Evolutionary conservation across 1,140 invertebrate species (phyloP).

Genomic region (Pogonomyrmex barbatus): DNA sequence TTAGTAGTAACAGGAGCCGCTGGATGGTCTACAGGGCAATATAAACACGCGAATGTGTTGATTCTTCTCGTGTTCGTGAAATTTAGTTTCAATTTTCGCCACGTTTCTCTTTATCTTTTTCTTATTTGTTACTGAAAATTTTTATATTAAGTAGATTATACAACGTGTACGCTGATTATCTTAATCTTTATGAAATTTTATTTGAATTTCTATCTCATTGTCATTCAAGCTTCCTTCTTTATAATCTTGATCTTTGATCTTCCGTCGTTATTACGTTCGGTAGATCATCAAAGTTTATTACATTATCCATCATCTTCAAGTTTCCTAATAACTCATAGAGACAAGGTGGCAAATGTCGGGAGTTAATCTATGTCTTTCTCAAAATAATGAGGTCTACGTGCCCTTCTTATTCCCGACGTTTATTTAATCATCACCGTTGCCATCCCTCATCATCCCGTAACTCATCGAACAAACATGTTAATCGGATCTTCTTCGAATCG

Average conservation of each 20-base stretch:
- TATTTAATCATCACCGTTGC: slow-evolving; percentile 16
- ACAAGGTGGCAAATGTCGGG: background rate
- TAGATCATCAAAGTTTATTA: slow-evolving; percentile 3
- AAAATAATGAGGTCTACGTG: slow-evolving; percentile 38
- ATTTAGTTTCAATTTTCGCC: slow-evolving; percentile 24
- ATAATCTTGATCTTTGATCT: background rate
- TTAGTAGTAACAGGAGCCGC: slow-evolving; percentile 26
- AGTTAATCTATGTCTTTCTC: slow-evolving; percentile 25
- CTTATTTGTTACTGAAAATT: background rate
- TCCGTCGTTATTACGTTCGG: background rate
- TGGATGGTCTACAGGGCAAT: background rate
- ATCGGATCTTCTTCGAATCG: slow-evolving; percentile 26
- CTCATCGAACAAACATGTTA: slow-evolving; percentile 45
- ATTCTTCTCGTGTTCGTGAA: slow-evolving; percentile 24
- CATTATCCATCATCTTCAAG: slow-evolving; percentile 9
- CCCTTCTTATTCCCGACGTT: slow-evolving; percentile 10
- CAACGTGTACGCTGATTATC: background rate
- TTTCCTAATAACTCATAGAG: slow-evolving; percentile 13
- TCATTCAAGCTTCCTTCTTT: background rate
- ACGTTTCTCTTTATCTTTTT: background rate
- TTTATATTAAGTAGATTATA: background rate
- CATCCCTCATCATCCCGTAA: slow-evolving; percentile 28
- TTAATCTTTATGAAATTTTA: background rate
- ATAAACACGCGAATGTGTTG: slow-evolving; percentile 40
- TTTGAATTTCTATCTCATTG: background rate